A percentile compares a stretch with the other conserved stretches of the same genome.
Conservation (phyloP, 2,797 vertebrate species). For the Tenualosa thibaudeaui region DNA sequence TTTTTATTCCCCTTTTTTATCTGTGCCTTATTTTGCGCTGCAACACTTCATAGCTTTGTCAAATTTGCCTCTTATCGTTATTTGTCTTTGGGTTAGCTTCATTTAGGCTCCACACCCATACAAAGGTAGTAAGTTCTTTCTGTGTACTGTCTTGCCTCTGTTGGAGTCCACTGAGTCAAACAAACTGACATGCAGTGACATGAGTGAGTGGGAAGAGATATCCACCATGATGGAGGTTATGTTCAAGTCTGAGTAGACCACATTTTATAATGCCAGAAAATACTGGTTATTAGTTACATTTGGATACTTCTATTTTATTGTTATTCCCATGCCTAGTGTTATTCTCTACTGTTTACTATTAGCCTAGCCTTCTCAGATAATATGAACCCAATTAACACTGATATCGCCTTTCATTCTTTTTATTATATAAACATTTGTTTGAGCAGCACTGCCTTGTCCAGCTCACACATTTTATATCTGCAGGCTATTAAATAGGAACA, state of each 20-base stretch:
- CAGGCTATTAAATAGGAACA: background rate
- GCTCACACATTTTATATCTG: slow-evolving; percentile 2
- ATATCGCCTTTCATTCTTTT: background rate
- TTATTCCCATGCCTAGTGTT: background rate
- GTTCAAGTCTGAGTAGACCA: background rate
- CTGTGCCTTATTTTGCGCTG: background rate
- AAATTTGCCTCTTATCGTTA: background rate
- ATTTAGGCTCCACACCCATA: background rate
- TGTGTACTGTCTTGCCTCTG: background rate
- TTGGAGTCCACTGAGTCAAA: background rate
- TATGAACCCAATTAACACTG: background rate
- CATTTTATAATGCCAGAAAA: background rate
- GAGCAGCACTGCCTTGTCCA: background rate
- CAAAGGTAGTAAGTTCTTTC: background rate
- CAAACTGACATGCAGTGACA: background rate
- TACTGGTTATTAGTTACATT: background rate
- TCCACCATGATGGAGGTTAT: background rate
- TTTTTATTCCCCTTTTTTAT: background rate
- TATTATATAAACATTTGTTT: slow-evolving; percentile 10
- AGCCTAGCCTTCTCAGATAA: background rate
- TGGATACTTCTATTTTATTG: background rate
- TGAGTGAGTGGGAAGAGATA: background rate
- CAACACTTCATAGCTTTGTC: background rate
- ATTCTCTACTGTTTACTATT: background rate
- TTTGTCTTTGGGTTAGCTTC: background rate